Base-by-base conservation (phyloP, 2,888 invertebrate species). In the Cartodere bifasciata region DNA sequence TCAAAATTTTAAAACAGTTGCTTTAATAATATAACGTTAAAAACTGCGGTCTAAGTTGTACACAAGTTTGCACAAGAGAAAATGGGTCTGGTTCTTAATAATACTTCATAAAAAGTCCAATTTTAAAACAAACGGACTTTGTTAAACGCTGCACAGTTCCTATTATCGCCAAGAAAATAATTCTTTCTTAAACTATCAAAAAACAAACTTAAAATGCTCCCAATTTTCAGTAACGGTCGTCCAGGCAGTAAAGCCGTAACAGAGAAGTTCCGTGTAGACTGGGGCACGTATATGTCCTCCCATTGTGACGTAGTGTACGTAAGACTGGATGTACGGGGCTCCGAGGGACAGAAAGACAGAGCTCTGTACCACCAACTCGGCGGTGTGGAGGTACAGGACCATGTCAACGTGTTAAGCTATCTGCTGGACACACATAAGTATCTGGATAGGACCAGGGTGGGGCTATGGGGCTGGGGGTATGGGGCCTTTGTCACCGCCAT, bases 401-500 rank as follows among this genome's bases (percentile, higher is more conserved):
- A 92, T 63, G 73, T 92, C 50, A 76, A 77, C 49, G 90, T 85
- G 49, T 67, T 86, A 55, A 77, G 75, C 70, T 75, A 84, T 64
- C 72, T 91, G 47, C 65, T 85, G 55, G 78, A 86, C 35, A 81
- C 75, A 27, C 70, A 81, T 47, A 78, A 78, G 52, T 92, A 78
- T 63, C 70, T 92, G 52, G 88, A 92, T 61, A 78, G 80, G 50
- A 78, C 81, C 2, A 71, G 87, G 36, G 84, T 90, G 25, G 91
- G 88, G 5, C 82, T 95, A 34, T 92, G 90, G 90, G 94, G 94
- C 23, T 90, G 91, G 90, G 92, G 91, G 10, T 94, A 91, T 61
- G 94, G 88, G 5, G 94, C 92, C 5, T 94, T 90, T 61, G 85
- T 91, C 20, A 85, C 91, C n/a, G 71, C 88, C 29, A 87, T 88